These are phyloP conservation scores for Ibycter americanus DNA, from an alignment of 2,797 vertebrate species.

Conservation along the genomic window DNA sequence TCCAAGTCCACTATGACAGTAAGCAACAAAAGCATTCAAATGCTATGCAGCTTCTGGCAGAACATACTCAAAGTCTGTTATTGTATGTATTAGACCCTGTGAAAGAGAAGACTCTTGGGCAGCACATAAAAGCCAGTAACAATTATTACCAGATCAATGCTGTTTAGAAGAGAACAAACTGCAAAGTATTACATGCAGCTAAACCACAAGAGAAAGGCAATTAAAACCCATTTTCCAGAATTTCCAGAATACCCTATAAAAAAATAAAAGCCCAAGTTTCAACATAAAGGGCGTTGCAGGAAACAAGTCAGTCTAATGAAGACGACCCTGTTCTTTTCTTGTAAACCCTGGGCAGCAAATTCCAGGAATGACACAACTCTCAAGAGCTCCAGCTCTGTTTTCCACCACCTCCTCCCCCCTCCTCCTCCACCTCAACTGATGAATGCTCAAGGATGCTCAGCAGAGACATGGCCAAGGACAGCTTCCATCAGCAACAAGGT, in stretches of 20 bases:
- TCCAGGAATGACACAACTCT: neutral
- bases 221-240: slow-evolving; percentile 52
- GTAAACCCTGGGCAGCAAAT: slow-evolving; percentile 26
- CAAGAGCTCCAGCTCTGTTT: neutral
- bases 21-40: neutral
- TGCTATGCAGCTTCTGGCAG: neutral
- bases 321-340: slow-evolving; percentile 32
- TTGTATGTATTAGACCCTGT: neutral
- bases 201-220: slow-evolving; percentile 48
- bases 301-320: slow-evolving; percentile 28
- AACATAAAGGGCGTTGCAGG: neutral
- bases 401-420: neutral
- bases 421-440: neutral
- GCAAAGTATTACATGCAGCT: slow-evolving; percentile 13
- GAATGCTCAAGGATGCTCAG: neutral
- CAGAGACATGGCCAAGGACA: neutral
- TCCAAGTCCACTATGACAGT: neutral
- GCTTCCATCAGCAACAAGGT: neutral
- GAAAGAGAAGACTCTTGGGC: neutral
- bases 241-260: slow-evolving; percentile 21
- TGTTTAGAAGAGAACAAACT: slow-evolving; percentile 16
- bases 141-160: slow-evolving; percentile 50
- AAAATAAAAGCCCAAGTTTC: slow-evolving; percentile 6
- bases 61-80: neutral
- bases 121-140: slow-evolving; percentile 21